Evolutionary conservation across 2,888 invertebrate species (phyloP).

Genomic region (Vanessa cardui): DNA sequence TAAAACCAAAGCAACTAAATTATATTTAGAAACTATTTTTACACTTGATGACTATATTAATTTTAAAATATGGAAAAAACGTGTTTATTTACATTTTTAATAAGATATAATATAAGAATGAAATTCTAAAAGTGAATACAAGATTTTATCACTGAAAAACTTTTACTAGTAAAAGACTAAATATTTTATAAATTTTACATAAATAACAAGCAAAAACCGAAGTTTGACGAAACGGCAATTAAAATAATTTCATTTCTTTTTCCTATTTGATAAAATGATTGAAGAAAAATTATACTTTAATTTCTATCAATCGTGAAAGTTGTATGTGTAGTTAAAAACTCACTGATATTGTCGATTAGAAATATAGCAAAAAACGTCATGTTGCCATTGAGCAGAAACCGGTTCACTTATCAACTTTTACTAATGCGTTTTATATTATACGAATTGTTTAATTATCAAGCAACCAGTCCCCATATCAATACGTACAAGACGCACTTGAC

Average conservation of each 20-base stretch:
- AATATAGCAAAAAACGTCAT: slow-evolving; percentile 7
- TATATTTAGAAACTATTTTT: no score
- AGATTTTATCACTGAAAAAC: neutral
- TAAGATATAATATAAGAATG: neutral
- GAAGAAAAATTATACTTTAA: slow-evolving; percentile 1
- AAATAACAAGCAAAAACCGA: neutral
- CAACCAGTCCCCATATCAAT: no score
- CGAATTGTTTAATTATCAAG: neutral
- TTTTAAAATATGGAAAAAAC: no score
- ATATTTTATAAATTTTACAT: neutral
- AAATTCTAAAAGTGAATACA: neutral
- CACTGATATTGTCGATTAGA: slow-evolving; percentile 6
- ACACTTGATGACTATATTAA: no score
- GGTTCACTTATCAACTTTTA: slow-evolving; percentile 9
- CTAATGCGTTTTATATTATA: neutral
- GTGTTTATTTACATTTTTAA: no score
- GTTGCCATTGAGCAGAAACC: neutral
- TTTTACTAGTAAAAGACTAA: neutral
- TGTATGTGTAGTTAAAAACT: neutral
- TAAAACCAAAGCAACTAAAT: no score
- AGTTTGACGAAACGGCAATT: neutral
- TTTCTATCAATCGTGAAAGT: slow-evolving; percentile 7
- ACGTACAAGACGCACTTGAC: no score
- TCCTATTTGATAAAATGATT: neutral
- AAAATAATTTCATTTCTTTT: neutral